Evolutionary conservation across 1,140 invertebrate species (phyloP).

Genomic region (Andricus grossulariae): DNA sequence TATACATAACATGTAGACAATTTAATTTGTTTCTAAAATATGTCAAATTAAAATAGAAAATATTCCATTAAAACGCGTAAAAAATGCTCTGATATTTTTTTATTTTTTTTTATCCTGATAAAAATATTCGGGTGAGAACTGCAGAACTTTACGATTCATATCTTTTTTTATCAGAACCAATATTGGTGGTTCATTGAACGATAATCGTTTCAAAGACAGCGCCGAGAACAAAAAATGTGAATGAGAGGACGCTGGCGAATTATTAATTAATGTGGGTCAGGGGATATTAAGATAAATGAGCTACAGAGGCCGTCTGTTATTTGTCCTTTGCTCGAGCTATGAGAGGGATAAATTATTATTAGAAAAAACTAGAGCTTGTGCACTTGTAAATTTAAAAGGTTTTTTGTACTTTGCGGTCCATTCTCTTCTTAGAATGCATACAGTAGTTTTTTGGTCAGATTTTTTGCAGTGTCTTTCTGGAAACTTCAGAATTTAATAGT

Average conservation of each 20-base stretch:
- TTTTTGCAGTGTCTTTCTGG: too few species aligned
- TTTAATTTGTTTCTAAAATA: too few species aligned
- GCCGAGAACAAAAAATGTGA: conserved; percentile 7
- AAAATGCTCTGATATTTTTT: too few species aligned
- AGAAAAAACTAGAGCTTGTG: not conserved
- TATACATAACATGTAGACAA: too few species aligned
- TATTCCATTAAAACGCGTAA: too few species aligned
- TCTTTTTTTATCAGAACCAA: not conserved
- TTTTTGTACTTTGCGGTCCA: conserved; percentile 2
- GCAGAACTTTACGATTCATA: not conserved
- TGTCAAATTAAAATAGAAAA: too few species aligned
- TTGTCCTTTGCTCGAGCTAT: not conserved
- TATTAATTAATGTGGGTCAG: conserved; percentile 28
- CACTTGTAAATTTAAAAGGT: conserved; percentile 17
- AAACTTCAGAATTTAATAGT: too few species aligned
- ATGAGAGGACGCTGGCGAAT: conserved; percentile 1
- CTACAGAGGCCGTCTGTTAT: conserved; percentile 10
- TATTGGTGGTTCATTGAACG: conserved; percentile 18
- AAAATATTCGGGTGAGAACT: too few species aligned
- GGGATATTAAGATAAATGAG: conserved; percentile 14
- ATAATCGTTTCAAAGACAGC: conserved; percentile 9
- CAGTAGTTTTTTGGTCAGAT: too few species aligned
- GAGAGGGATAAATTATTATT: not conserved
- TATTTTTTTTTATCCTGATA: too few species aligned
- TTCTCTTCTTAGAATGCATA: not conserved